Conservation (phyloP, 1,140 invertebrate genomes). For the Drosophila willistoni region DNA sequence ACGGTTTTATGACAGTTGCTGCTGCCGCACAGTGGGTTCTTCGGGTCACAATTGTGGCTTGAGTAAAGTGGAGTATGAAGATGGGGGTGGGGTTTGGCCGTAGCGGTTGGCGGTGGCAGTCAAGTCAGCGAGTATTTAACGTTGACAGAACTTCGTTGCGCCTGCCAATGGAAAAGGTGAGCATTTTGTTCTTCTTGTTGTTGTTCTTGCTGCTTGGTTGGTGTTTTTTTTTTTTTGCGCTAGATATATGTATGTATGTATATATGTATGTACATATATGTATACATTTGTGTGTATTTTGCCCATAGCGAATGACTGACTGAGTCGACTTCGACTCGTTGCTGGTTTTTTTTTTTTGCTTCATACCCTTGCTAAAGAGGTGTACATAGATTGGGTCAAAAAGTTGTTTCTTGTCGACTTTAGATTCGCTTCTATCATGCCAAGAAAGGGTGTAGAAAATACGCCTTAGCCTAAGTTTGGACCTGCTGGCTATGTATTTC, state of each 20-base stretch:
- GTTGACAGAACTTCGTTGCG: conserved; percentile 16
- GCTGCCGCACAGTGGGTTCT: conserved; percentile 35
- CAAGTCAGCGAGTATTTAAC: conserved; percentile 12
- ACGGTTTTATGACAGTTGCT: conserved; percentile 47
- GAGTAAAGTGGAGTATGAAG: background rate
- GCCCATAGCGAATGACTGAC: conserved; percentile 51
- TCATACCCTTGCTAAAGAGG: background rate
- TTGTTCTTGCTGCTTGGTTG: conserved; percentile 34
- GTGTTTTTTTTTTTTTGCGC: conserved; percentile 47
- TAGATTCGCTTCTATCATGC: background rate
- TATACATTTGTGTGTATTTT: conserved; percentile 29
- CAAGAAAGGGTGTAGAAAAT: background rate
- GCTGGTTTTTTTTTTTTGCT: background rate
- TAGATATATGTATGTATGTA: conserved; percentile 34
- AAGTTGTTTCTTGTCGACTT: background rate
- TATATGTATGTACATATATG: conserved; percentile 6
- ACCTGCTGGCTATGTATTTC: background rate
- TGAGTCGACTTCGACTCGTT: conserved; percentile 26
- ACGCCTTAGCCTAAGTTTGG: conserved; percentile 19
- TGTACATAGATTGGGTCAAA: background rate
- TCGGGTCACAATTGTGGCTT: conserved; percentile 15
- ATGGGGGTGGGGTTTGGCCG: background rate
- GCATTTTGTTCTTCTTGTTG: conserved; percentile 35
- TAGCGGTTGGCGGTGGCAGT: conserved; percentile 21
- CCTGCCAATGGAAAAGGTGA: conserved; percentile 65